phyloP scores from a whole-genome alignment of 2,113 vertebrate species.

The Phainopepla nitens region DNA sequence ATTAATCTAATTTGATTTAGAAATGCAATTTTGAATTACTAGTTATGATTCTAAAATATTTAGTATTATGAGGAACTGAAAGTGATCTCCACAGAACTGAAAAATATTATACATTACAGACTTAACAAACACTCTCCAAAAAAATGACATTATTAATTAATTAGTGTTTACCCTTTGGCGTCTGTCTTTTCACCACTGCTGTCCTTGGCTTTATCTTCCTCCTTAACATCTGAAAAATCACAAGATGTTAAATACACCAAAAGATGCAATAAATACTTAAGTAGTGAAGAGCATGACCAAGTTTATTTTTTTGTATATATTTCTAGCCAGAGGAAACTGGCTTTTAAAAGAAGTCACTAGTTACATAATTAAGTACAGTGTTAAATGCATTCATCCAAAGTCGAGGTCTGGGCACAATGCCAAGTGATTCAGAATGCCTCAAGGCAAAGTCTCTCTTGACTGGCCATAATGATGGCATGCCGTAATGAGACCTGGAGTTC shows the following conservation, averaged over 20 bases:
- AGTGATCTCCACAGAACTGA: not conserved
- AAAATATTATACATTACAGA: not conserved
- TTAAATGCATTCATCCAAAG: not conserved
- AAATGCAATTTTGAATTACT: not conserved
- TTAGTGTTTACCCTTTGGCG: conserved; percentile 80
- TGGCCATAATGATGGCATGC: not conserved
- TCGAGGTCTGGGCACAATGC: not conserved
- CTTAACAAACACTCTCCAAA: not conserved
- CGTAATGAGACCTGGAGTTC: not conserved
- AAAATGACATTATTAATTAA: not conserved
- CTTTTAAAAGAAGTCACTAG: not conserved
- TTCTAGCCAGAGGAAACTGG: not conserved
- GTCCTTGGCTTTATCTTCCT: conserved; percentile 90
- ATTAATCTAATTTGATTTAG: not conserved
- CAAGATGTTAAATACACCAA: not conserved
- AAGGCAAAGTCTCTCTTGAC: not conserved
- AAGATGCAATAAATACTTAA: not conserved
- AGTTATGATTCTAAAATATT: not conserved
- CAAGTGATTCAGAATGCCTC: not conserved
- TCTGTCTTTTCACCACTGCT: conserved; percentile 83
- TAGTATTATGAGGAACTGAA: not conserved
- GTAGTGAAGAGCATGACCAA: not conserved
- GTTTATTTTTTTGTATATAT: not conserved
- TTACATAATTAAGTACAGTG: not conserved
- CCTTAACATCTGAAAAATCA: conserved; percentile 82